phyloP scores from a whole-genome alignment of 2,113 vertebrate genomes.

The Theropithecus gelada region DNA sequence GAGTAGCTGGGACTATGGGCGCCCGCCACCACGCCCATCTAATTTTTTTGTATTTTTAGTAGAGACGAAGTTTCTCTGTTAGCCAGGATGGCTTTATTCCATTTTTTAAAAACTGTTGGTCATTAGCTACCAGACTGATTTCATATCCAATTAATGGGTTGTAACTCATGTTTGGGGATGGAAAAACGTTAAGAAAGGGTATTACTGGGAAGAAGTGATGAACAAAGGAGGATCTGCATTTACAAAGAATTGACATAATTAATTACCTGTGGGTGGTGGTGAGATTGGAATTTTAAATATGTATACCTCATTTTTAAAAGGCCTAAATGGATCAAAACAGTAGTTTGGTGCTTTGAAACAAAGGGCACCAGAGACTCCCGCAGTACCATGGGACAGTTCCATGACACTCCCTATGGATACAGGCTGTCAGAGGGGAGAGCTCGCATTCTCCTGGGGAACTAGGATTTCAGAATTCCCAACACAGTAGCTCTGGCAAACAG shows the following conservation, averaged over 20 bases:
- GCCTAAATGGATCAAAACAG: background rate
- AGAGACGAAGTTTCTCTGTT: too few relatives aligned
- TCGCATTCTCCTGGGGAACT: background rate
- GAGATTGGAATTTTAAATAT: background rate
- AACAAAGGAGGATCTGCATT: background rate
- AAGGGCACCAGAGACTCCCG: background rate
- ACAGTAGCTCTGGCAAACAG: background rate
- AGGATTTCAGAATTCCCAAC: background rate
- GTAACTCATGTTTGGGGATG: background rate
- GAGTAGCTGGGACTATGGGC: too few relatives aligned
- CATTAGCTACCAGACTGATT: background rate
- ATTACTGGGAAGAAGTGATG: background rate
- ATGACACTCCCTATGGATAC: background rate
- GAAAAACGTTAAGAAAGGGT: background rate
- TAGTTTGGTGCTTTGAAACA: background rate
- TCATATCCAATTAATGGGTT: background rate
- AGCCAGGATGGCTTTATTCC: background rate
- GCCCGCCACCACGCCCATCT: rapidly evolving
- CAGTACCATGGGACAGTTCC: background rate
- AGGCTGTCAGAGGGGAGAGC: background rate
- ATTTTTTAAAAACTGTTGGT: background rate
- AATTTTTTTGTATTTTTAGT: too few relatives aligned
- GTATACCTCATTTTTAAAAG: background rate
- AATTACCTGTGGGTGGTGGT: background rate
- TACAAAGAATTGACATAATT: background rate